A percentile compares a stretch with the other conserved stretches of the same genome.
These are phyloP conservation scores for Amphipoea lucens DNA, from an alignment of 2,888 invertebrate species.

Conservation along the genomic window DNA sequence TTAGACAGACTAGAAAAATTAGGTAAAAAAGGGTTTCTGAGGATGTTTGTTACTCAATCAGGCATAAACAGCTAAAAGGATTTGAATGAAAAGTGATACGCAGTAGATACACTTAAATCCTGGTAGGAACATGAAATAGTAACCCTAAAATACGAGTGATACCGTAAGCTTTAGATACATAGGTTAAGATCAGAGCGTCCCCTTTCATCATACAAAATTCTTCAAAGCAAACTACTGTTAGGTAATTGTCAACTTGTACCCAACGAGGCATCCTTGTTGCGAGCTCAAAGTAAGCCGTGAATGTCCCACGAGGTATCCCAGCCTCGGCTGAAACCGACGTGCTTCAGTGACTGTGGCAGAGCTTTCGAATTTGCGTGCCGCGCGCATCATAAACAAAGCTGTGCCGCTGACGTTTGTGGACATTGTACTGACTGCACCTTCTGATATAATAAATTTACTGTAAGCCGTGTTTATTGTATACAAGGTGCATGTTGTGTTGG, in stretches of 20 bases:
- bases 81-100: background rate
- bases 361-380: conserved; percentile 57
- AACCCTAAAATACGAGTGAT: no score
- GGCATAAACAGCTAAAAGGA: background rate
- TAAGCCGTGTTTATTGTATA: conserved; percentile 30
- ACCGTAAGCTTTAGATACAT: background rate
- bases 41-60: background rate
- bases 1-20: no score
- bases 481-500: conserved; percentile 18
- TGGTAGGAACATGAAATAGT: background rate
- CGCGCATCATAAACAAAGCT: conserved; percentile 55
- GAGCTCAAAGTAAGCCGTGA: conserved; percentile 28
- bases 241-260: conserved; percentile 1
- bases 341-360: conserved; percentile 49
- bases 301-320: conserved; percentile 46
- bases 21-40: no score
- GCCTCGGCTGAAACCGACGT: conserved; percentile 47
- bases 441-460: conserved; percentile 35
- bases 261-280: conserved; percentile 16
- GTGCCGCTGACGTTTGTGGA: conserved; percentile 47
- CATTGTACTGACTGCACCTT: conserved; percentile 29
- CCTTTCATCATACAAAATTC: background rate
- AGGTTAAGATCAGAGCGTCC: background rate
- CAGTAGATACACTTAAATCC: no score
- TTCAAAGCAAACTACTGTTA: conserved; percentile 13